These are phyloP conservation scores for Polylopha cassiicola DNA, from an alignment of 2,888 invertebrate species.

Conservation along the genomic window DNA sequence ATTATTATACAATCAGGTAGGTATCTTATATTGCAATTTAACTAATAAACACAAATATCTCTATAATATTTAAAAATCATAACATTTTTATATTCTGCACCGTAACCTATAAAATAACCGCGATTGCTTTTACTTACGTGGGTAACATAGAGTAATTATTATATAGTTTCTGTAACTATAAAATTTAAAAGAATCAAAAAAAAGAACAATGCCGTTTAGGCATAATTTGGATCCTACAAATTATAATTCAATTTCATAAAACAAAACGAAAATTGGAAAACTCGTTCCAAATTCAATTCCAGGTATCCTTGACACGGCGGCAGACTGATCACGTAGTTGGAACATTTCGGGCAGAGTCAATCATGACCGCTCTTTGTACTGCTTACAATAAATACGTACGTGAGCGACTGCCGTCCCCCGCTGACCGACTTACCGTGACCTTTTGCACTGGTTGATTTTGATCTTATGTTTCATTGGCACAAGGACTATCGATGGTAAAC, in stretches of 20 bases:
- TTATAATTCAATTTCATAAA: slow-evolving; percentile 15
- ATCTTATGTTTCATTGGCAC: slow-evolving; percentile 33
- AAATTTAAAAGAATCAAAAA: too few relatives aligned
- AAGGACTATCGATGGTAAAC: slow-evolving; percentile 33
- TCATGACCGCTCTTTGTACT: slow-evolving; percentile 41
- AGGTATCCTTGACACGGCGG: slow-evolving; percentile 49
- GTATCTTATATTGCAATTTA: too few relatives aligned
- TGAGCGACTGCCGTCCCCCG: slow-evolving; percentile 45
- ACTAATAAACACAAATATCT: too few relatives aligned
- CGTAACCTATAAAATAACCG: too few relatives aligned
- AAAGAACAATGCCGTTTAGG: too few relatives aligned
- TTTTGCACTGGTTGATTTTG: slow-evolving; percentile 38
- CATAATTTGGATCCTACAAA: too few relatives aligned
- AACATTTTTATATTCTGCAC: too few relatives aligned
- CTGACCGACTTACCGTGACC: slow-evolving; percentile 49
- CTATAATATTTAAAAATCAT: too few relatives aligned
- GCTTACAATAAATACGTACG: slow-evolving; percentile 46
- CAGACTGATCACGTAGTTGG: slow-evolving; percentile 19
- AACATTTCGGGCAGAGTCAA: slow-evolving; percentile 47
- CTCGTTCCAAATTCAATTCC: slow-evolving; percentile 34
- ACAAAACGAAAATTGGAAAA: slow-evolving; percentile 21
- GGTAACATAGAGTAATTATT: too few relatives aligned
- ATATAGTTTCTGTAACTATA: too few relatives aligned
- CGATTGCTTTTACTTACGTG: too few relatives aligned
- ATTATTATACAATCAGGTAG: too few relatives aligned